Evolutionary conservation across 1,140 invertebrate genomes (phyloP), one percentile per base, ranked within the genome.

Genomic region (Dinoponera quadriceps): DNA sequence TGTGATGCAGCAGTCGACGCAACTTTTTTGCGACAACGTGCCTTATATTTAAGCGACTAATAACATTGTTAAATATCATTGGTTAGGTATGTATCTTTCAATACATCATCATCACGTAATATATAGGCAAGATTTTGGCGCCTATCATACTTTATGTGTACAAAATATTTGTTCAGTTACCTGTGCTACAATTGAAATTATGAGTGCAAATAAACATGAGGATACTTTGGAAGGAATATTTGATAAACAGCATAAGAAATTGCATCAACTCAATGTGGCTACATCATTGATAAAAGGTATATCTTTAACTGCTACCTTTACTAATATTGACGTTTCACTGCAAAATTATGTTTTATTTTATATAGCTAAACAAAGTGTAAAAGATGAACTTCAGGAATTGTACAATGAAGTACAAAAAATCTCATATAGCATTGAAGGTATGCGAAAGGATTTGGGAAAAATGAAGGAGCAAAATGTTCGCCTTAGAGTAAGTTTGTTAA

Each of bases 401-500:
- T 51, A 65, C 44, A 13, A 25, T 16, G 29, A 66, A 54, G 5
- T 89, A 7, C 20, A 14, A 3, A 9, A 62, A 9, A 75, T 91
- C n/a, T 48, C 55, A 22, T 68, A 49, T 68, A 69, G 65, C 16
- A 63, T 92, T 22, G 48, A 84, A 7, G 22, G 16, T 0, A 48
- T 90, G 18, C 89, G 72, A 68, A 60, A 85, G 14, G 62, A 81
- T 59, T 63, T 93, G 4, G 38, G 84, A 0, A 59, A 33, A 51
- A 85, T 91, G 62, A 89, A 75, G 59, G 33, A 84, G 2, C 77
- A 91, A 16, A 92, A 90, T 85, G 55, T 57, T 14, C 16, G 55
- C 14, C 89, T 59, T 7, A 82, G 33, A 18, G 92, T 92, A 88
- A 88, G 72, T 69, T 59, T 63, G 2, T 16, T 33, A 71, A 83